Conservation (phyloP, 2,797 vertebrate species). For the Anniella stebbinsi region DNA sequence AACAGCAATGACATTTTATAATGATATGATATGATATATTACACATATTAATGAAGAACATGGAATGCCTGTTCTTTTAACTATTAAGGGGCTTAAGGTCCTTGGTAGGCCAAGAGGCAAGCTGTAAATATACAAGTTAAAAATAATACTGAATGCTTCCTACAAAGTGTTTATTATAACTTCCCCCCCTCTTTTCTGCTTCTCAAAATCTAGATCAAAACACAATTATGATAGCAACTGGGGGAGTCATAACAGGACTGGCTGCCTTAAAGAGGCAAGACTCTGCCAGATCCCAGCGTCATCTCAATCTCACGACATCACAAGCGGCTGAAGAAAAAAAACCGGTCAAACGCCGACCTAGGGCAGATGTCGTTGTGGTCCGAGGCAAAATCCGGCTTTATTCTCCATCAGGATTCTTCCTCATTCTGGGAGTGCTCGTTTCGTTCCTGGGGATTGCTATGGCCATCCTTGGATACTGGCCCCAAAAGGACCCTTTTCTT, state of each 20-base stretch:
- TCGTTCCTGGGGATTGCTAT: conserved; percentile 92
- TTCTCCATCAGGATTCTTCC: conserved; percentile 95
- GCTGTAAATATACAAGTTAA: background rate
- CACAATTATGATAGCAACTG: conserved; percentile 93
- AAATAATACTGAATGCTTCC: background rate
- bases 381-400: conserved; percentile 94
- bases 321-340: conserved; percentile 82
- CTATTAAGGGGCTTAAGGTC: background rate
- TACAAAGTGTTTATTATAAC: background rate
- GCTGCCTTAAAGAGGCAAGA: conserved; percentile 98
- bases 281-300: conserved; percentile 93
- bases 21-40: background rate
- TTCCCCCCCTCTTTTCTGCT: conserved; percentile 35
- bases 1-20: background rate
- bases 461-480: conserved; percentile 98
- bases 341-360: conserved; percentile 85
- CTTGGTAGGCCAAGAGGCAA: background rate
- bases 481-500: conserved; percentile 83
- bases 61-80: background rate
- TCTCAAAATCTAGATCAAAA: conserved; percentile 68
- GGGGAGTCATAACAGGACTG: conserved; percentile 96
- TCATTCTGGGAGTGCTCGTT: conserved; percentile 91
- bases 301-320: conserved; percentile 77
- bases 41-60: background rate
- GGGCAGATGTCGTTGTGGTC: conserved; percentile 94